Percentiles rank a stretch among this genome's conserved stretches.
These are phyloP conservation scores for Pongo abelii DNA, from an alignment of 2,113 vertebrate genomes.

Conservation along the genomic window DNA sequence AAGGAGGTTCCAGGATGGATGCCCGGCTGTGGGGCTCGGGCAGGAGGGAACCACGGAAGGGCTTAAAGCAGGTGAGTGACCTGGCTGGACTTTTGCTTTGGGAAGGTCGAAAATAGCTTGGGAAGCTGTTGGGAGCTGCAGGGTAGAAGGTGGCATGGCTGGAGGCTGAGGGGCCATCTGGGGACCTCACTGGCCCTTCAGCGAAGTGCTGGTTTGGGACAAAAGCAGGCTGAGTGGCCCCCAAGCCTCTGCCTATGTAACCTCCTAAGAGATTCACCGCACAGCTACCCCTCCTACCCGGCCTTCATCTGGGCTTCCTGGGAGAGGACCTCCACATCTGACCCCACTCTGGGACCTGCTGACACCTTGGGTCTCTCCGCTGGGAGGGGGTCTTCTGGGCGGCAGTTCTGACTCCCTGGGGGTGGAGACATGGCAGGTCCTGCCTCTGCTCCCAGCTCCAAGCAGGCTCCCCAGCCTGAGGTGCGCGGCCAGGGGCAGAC, in stretches of 20 bases:
- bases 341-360: background rate
- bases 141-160: background rate
- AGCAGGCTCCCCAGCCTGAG: background rate
- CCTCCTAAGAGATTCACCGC: background rate
- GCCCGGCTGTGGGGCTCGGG: background rate
- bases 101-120: background rate
- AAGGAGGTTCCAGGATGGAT: too few species aligned
- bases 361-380: background rate
- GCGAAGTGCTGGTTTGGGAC: background rate
- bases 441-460: background rate
- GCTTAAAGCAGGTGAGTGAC: background rate
- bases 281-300: background rate
- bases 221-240: background rate
- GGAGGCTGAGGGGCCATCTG: fast-evolving
- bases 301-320: background rate
- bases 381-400: background rate
- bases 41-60: fast-evolving
- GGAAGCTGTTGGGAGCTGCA: background rate
- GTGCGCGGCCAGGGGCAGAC: background rate
- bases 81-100: background rate
- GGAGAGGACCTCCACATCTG: background rate
- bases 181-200: fast-evolving
- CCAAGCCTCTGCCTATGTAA: background rate
- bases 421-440: background rate
- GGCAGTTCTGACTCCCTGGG: background rate